Conservation (phyloP, 2,797 vertebrate species). For the Ctenopoma multispine region DNA sequence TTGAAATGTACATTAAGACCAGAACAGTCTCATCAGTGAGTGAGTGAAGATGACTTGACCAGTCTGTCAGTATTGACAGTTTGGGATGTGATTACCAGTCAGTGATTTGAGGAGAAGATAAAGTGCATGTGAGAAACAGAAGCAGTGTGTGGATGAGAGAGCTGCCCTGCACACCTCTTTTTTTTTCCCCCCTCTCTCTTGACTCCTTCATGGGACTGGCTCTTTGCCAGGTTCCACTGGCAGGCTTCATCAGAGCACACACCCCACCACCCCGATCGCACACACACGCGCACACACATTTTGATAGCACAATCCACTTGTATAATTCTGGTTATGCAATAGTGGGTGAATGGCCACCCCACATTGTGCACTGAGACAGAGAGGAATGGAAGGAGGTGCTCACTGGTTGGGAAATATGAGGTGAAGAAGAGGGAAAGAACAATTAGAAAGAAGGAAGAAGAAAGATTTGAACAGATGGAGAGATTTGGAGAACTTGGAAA, state of each 20-base stretch:
- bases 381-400: constrained; percentile 12
- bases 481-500: neutral
- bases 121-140: constrained; percentile 10
- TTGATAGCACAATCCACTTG: constrained; percentile 73
- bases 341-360: constrained; percentile 70
- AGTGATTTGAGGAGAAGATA: neutral
- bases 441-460: constrained; percentile 3
- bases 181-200: constrained; percentile 35
- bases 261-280: neutral
- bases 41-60: no score
- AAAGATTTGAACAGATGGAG: neutral
- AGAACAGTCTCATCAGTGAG: no score
- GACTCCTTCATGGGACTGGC: constrained; percentile 62
- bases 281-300: constrained; percentile 54
- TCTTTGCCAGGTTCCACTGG: constrained; percentile 68
- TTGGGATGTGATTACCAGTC: no score
- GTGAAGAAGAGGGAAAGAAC: constrained; percentile 39
- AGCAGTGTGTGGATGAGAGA: constrained; percentile 7
- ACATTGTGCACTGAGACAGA: constrained; percentile 72
- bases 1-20: no score
- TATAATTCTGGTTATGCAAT: constrained; percentile 82
- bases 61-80: no score
- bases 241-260: constrained; percentile 59
- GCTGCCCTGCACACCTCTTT: constrained; percentile 33
- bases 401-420: constrained; percentile 23